phyloP scores from a whole-genome alignment of 2,113 vertebrate species.

The Phyllostomus discolor region DNA sequence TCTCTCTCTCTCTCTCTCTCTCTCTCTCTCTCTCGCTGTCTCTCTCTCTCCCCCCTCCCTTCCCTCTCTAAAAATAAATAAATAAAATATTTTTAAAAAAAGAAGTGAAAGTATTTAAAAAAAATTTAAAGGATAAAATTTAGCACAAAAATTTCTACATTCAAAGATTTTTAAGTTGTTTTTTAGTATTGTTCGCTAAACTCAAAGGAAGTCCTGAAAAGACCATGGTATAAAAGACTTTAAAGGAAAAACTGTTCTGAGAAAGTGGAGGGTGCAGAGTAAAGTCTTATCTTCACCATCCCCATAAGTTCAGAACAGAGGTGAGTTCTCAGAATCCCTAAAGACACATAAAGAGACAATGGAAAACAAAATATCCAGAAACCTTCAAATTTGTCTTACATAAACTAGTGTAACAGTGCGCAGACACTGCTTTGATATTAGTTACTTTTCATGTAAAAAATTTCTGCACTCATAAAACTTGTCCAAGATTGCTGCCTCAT shows the following conservation, averaged over 20 bases:
- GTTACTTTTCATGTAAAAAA: not conserved
- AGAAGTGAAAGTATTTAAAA: too few relatives aligned
- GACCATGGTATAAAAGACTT: not conserved
- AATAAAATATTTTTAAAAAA: too few relatives aligned
- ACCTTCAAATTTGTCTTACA: not conserved
- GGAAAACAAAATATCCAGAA: not conserved
- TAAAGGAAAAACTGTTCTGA: not conserved
- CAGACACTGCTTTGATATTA: not conserved
- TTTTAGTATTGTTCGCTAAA: not conserved
- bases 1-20: too few relatives aligned
- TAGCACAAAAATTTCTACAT: not conserved
- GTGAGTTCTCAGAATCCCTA: not conserved
- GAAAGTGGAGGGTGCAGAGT: not conserved
- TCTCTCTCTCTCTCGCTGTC: too few relatives aligned
- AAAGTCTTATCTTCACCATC: not conserved
- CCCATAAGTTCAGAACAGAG: not conserved
- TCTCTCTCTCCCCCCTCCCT: too few relatives aligned
- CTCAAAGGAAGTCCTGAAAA: not conserved
- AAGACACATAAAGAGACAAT: not conserved
- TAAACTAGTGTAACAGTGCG: not conserved
- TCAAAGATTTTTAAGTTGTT: not conserved
- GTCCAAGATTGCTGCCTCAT: not conserved
- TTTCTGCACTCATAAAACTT: not conserved
- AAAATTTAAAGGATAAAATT: constrained; percentile 25
- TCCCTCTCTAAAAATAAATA: too few relatives aligned